phyloP scores from a whole-genome alignment of 2,888 invertebrate species.

The Sisyra nigra region DNA sequence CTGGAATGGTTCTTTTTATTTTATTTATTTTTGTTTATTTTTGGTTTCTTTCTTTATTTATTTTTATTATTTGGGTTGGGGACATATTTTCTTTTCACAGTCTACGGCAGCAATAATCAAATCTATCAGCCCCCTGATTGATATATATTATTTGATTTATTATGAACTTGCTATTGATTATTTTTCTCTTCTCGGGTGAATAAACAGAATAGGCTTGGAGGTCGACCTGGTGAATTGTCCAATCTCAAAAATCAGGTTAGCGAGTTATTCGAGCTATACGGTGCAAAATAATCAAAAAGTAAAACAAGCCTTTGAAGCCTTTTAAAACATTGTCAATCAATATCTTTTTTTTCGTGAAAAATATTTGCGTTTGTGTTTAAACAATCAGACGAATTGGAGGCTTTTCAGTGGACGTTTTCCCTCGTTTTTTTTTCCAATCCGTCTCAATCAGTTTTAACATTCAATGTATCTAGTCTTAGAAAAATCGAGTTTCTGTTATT shows the following conservation, averaged over 20 bases:
- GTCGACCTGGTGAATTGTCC: conserved; percentile 57
- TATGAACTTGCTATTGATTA: conserved; percentile 26
- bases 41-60: background rate
- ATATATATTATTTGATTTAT: background rate
- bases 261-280: conserved; percentile 23
- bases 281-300: no score
- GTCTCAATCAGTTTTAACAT: no score
- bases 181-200: conserved; percentile 37
- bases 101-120: background rate
- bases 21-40: no score
- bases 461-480: no score
- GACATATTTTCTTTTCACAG: background rate
- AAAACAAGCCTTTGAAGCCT: background rate
- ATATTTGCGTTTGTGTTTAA: no score
- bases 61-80: background rate
- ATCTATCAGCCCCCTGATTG: background rate
- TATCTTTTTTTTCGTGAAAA: no score
- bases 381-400: no score
- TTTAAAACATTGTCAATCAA: conserved; percentile 1
- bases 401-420: no score
- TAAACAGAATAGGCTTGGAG: conserved; percentile 53
- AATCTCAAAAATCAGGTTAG: conserved; percentile 51
- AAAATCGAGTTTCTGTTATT: no score
- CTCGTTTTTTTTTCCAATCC: no score
- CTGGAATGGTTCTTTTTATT: no score